Conservation (phyloP, 1,140 invertebrate species). For the Archegozetes longisetosus region DNA sequence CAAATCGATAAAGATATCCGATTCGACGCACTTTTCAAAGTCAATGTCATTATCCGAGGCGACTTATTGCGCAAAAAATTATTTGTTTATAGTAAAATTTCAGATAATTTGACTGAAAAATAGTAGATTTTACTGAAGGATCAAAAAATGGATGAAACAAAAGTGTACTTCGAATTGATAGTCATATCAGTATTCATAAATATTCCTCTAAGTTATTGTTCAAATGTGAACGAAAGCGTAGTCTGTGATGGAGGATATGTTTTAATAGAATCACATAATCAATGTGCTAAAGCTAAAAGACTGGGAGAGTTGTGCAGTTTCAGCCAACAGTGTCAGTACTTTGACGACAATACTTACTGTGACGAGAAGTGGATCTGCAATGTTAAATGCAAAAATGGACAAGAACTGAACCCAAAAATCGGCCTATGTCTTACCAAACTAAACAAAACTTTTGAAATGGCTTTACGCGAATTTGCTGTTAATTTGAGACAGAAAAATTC, state of each 20-base stretch:
- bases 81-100: too few relatives aligned
- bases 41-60: too few relatives aligned
- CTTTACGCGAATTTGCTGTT: neutral
- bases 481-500: neutral
- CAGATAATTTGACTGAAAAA: too few relatives aligned
- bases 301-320: neutral
- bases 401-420: neutral
- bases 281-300: neutral
- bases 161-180: too few relatives aligned
- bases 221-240: too few relatives aligned
- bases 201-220: too few relatives aligned
- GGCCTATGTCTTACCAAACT: neutral
- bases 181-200: too few relatives aligned
- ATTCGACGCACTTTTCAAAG: too few relatives aligned
- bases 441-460: neutral
- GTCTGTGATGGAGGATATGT: neutral
- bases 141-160: too few relatives aligned
- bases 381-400: neutral
- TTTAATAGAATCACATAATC: neutral
- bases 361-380: neutral
- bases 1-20: too few relatives aligned
- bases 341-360: neutral
- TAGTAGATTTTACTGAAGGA: too few relatives aligned
- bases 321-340: neutral
- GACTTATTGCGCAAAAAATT: too few relatives aligned